A percentile compares a stretch with the other conserved stretches of the same genome.
These are phyloP conservation scores for Aethina tumida DNA, from an alignment of 1,140 invertebrate species.

Conservation along the genomic window DNA sequence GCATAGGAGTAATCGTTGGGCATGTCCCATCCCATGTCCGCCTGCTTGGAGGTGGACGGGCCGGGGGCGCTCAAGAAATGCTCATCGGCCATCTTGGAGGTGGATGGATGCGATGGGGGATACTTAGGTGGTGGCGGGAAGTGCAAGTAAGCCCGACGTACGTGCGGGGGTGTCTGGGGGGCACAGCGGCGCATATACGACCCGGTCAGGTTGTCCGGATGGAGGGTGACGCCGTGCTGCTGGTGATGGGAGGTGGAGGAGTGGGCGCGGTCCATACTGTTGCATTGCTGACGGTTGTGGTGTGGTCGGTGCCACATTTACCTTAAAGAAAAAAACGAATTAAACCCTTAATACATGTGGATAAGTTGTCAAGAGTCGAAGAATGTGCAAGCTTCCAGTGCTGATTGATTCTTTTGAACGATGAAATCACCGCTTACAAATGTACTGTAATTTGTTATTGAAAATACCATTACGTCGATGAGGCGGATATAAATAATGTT, in stretches of 20 bases:
- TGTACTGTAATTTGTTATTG: no score
- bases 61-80: conserved; percentile 24
- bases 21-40: conserved; percentile 13
- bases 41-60: conserved; percentile 17
- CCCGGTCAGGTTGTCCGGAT: conserved; percentile 2
- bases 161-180: conserved; percentile 14
- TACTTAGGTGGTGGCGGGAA: conserved; percentile 45
- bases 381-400: no score
- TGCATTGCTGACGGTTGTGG: conserved; percentile 22
- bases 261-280: conserved; percentile 18
- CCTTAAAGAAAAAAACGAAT: conserved; percentile 21
- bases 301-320: conserved; percentile 32
- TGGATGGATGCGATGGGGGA: conserved; percentile 34
- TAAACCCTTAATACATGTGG: no score
- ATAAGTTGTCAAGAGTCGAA: no score
- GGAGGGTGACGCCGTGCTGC: conserved; percentile 9
- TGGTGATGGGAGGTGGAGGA: conserved; percentile 10
- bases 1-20: conserved; percentile 61
- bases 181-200: conserved; percentile 11
- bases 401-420: no score
- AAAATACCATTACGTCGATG: no score
- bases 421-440: no score
- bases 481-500: no score
- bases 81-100: conserved; percentile 24
- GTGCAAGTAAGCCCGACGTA: conserved; percentile 38